Evolutionary conservation across 92 coral and sea anemone species (phyloP).

Genomic region (Montipora capitata): DNA sequence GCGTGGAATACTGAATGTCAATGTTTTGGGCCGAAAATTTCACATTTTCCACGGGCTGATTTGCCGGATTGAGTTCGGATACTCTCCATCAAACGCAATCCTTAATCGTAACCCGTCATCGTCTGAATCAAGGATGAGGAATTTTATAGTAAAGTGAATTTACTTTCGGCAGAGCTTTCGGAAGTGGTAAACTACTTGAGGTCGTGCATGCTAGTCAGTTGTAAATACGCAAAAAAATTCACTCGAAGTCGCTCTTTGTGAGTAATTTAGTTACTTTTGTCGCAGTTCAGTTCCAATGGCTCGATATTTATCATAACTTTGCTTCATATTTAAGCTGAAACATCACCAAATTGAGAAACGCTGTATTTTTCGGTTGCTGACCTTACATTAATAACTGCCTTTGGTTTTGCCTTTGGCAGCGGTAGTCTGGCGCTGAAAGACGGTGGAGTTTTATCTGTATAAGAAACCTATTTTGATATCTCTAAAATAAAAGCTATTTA

Average conservation of each 20-base stretch:
- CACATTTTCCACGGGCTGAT: background rate
- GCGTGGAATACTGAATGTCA: constrained; percentile 3
- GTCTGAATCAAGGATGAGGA: background rate
- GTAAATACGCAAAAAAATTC: background rate
- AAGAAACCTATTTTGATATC: no score
- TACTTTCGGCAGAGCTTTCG: background rate
- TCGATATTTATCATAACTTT: no score
- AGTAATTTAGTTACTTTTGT: background rate
- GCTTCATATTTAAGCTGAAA: no score
- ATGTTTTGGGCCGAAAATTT: background rate
- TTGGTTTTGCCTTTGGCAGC: no score
- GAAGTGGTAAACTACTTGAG: background rate
- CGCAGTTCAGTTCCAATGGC: no score
- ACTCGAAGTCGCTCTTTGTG: background rate
- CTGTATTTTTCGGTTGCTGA: no score
- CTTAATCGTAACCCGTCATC: background rate
- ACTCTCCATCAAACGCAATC: background rate
- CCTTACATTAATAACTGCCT: no score
- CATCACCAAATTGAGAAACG: no score
- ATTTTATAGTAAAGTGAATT: background rate
- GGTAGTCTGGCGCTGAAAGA: no score
- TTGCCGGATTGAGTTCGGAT: background rate
- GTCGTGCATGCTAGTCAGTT: background rate
- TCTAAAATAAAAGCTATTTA: no score
- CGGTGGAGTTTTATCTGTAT: no score